A percentile compares a stretch with the other conserved stretches of the same genome.
Conservation (phyloP, 2,888 invertebrate species). For the Catocala sponsa region DNA sequence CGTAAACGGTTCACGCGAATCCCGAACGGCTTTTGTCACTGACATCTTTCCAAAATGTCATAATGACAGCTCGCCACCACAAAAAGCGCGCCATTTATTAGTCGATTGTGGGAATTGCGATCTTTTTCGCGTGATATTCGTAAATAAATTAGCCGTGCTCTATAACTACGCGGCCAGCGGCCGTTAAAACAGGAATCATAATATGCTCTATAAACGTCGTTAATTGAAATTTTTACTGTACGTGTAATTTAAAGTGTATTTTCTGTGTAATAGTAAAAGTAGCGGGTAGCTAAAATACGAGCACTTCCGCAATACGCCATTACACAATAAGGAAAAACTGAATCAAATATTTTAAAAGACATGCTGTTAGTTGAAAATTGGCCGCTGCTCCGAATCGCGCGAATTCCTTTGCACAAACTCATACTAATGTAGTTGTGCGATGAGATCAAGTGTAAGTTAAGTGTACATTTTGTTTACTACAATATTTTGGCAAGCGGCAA, state of each 20-base stretch:
- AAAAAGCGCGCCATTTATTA: slow-evolving; percentile 10
- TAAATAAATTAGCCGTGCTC: slow-evolving; percentile 22
- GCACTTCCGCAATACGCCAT: slow-evolving; percentile 5
- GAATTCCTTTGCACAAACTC: slow-evolving; percentile 39
- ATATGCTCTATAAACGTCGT: slow-evolving; percentile 8
- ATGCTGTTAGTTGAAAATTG: slow-evolving; percentile 7
- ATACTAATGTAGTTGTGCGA: slow-evolving; percentile 24
- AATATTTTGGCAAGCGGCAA: slow-evolving; percentile 56
- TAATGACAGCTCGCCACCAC: slow-evolving; percentile 25
- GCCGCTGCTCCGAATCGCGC: slow-evolving; percentile 22
- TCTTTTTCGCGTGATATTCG: slow-evolving; percentile 7
- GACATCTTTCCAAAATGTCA: slow-evolving; percentile 29
- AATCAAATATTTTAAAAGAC: slow-evolving; percentile 4
- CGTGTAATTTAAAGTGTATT: too few relatives aligned
- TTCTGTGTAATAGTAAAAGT: too few relatives aligned
- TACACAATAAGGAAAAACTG: slow-evolving; percentile 12
- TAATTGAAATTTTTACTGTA: slow-evolving; percentile 1
- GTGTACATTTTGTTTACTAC: slow-evolving; percentile 47
- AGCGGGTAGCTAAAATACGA: neutral
- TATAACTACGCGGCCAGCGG: slow-evolving; percentile 23
- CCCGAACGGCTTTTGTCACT: slow-evolving; percentile 28
- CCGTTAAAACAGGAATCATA: slow-evolving; percentile 22
- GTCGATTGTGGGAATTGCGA: slow-evolving; percentile 19
- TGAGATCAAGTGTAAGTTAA: slow-evolving; percentile 37
- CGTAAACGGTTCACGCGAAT: slow-evolving; percentile 21